phyloP scores from a whole-genome alignment of 2,888 invertebrate species.

The Diarsia mendica region DNA sequence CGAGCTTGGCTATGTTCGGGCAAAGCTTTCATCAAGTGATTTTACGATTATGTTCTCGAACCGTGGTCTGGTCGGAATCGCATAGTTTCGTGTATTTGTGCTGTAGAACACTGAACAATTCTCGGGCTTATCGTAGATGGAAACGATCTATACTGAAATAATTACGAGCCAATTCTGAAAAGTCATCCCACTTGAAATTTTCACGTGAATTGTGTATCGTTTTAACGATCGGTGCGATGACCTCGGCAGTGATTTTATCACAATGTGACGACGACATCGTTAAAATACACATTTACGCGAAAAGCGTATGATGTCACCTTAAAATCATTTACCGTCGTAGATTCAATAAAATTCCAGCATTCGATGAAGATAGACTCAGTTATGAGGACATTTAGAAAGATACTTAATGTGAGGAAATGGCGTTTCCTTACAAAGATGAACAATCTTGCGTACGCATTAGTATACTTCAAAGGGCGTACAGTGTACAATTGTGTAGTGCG shows the following conservation, averaged over 20 bases:
- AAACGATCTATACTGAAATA: constrained; percentile 43
- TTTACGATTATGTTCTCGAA: constrained; percentile 54
- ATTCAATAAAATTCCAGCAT: constrained; percentile 34
- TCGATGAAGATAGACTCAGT: constrained; percentile 30
- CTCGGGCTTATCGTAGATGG: constrained; percentile 7
- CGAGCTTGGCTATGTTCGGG: constrained; percentile 41
- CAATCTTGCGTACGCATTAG: constrained; percentile 35
- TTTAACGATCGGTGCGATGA: constrained; percentile 73
- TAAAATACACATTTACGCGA: constrained; percentile 75
- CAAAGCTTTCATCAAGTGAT: constrained; percentile 48
- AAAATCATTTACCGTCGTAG: constrained; percentile 52
- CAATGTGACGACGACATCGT: constrained; percentile 72
- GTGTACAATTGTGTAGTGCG: constrained; percentile 47
- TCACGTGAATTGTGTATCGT: constrained; percentile 65
- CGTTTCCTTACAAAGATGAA: constrained; percentile 33
- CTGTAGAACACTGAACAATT: constrained; percentile 14
- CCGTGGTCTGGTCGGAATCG: constrained; percentile 39
- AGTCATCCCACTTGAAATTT: constrained; percentile 65
- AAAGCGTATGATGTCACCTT: constrained; percentile 69
- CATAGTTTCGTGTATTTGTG: constrained; percentile 34
- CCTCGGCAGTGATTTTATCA: constrained; percentile 77
- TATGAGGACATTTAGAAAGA: constrained; percentile 38
- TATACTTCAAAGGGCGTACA: constrained; percentile 44
- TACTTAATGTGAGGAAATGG: constrained; percentile 32
- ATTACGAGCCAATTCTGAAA: constrained; percentile 66